Conservation (phyloP, 92 coral and sea anemone species). For the Heliopora coerulea region DNA sequence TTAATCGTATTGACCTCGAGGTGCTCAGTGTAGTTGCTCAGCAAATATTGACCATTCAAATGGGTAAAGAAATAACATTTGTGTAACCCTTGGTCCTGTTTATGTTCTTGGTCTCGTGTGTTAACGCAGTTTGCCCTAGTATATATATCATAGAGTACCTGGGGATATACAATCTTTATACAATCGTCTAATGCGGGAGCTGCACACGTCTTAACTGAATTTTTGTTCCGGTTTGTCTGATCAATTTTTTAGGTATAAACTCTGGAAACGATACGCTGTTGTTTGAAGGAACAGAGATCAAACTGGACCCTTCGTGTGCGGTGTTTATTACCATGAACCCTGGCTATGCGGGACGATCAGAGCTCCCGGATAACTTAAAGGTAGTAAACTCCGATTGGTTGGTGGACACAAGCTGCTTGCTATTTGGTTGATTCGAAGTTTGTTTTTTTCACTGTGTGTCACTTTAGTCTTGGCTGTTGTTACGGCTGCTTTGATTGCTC, state of each 20-base stretch:
- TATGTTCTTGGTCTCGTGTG: no score
- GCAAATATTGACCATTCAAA: constrained; percentile 92
- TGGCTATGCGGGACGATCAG: constrained; percentile 97
- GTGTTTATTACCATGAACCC: constrained; percentile 97
- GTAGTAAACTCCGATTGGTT: constrained; percentile 29
- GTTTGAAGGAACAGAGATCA: constrained; percentile 96
- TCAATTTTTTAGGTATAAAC: constrained; percentile 79
- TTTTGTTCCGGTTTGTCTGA: no score
- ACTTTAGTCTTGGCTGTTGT: background rate
- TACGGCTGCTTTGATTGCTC: background rate
- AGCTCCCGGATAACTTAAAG: constrained; percentile 95
- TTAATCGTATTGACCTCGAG: constrained; percentile 93
- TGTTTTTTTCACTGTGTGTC: background rate
- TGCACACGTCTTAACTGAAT: no score
- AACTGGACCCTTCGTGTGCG: constrained; percentile 86
- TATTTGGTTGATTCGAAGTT: no score
- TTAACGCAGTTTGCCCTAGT: no score
- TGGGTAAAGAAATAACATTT: constrained; percentile 60
- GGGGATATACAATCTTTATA: no score
- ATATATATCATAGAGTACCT: no score
- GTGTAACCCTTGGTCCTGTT: no score
- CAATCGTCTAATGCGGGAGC: no score
- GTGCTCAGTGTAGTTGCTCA: constrained; percentile 96
- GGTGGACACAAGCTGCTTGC: no score
- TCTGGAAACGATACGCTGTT: constrained; percentile 92